phyloP scores from a whole-genome alignment of 2,113 vertebrate species.

The Lycocorax pyrrhopterus region DNA sequence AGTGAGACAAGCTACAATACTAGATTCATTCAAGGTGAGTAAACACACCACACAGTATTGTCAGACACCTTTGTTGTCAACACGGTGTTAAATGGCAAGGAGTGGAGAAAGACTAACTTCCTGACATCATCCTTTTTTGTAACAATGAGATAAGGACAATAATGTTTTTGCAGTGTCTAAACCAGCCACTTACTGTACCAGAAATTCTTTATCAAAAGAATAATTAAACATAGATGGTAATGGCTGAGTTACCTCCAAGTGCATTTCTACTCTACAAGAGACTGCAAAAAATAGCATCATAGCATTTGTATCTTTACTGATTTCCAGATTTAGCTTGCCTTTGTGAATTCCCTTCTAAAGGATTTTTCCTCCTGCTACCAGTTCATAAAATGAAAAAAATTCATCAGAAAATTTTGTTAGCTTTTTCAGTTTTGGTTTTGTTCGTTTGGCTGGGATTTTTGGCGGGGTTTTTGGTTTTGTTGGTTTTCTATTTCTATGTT shows the following conservation, averaged over 20 bases:
- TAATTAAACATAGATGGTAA: neutral
- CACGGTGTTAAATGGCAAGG: neutral
- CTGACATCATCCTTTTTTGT: neutral
- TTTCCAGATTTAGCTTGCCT: neutral
- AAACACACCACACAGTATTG: neutral
- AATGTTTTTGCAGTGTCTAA: neutral
- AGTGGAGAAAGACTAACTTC: neutral
- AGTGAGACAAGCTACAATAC: neutral
- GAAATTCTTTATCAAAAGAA: neutral
- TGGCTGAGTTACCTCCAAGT: neutral
- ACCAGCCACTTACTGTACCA: neutral
- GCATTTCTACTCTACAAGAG: neutral
- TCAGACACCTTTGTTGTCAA: neutral
- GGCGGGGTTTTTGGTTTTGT: neutral
- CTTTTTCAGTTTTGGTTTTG: fast-evolving
- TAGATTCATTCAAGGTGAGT: neutral
- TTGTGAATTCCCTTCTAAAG: neutral
- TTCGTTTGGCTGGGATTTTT: neutral
- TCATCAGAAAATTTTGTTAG: neutral
- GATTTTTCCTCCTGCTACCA: neutral
- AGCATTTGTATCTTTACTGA: neutral
- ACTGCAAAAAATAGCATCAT: neutral
- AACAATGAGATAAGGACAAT: neutral
- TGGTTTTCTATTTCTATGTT: neutral
- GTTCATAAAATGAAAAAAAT: neutral